Conservation (phyloP, 2,113 vertebrate species). For the Engystomops pustulosus region DNA sequence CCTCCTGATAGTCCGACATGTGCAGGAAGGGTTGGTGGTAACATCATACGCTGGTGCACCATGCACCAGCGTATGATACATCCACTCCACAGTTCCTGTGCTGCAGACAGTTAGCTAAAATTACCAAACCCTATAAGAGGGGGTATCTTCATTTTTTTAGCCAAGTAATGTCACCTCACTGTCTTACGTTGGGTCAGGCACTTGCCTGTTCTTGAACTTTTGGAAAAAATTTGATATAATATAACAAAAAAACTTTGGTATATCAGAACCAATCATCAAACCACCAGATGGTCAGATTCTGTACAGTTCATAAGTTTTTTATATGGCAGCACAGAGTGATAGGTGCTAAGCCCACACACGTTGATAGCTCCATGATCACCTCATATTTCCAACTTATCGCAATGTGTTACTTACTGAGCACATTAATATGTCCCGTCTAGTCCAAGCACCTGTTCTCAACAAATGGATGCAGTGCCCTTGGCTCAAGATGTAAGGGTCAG, state of each 20-base stretch:
- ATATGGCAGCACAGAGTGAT: not conserved
- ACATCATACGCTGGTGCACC: too few species aligned
- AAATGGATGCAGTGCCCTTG: not conserved
- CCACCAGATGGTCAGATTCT: not conserved
- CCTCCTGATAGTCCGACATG: too few species aligned
- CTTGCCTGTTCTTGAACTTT: not conserved
- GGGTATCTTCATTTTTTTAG: not conserved
- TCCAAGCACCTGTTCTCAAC: slow-evolving; percentile 5
- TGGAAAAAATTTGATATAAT: not conserved
- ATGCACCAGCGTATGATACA: too few species aligned
- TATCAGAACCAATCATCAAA: not conserved
- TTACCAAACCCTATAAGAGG: not conserved
- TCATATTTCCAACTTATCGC: not conserved
- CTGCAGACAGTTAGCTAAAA: not conserved
- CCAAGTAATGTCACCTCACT: not conserved
- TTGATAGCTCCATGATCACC: not conserved
- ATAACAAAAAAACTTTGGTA: not conserved
- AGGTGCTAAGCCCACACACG: not conserved
- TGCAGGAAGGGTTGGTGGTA: too few species aligned
- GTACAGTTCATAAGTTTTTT: not conserved
- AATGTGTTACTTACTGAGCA: not conserved
- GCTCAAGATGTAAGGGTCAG: not conserved
- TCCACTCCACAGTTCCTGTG: too few species aligned
- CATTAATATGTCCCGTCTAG: not conserved
- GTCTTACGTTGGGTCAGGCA: not conserved